phyloP scores from a whole-genome alignment of 2,113 vertebrate genomes.

The Irena cyanogastra region DNA sequence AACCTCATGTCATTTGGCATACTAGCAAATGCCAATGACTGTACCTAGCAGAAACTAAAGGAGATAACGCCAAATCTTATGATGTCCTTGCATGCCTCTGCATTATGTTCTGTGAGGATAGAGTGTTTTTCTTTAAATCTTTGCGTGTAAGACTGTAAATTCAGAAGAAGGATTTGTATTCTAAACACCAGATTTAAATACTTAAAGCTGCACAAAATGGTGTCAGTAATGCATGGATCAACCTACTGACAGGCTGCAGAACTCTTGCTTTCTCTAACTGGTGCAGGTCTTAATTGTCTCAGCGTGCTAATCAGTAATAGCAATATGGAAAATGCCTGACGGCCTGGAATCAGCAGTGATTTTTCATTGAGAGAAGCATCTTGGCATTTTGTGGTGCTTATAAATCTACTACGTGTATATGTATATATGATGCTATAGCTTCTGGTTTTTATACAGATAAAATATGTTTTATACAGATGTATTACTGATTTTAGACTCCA shows the following conservation, averaged over 20 bases:
- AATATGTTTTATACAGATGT: not conserved
- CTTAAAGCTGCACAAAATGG: not conserved
- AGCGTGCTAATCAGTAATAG: not conserved
- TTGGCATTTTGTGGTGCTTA: not conserved
- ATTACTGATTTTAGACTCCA: not conserved
- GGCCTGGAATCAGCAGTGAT: not conserved
- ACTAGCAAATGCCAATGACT: not conserved
- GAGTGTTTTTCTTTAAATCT: not conserved
- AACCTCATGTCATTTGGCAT: not conserved
- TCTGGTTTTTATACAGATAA: not conserved
- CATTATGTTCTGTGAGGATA: not conserved
- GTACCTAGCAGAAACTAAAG: not conserved
- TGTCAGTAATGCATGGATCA: not conserved
- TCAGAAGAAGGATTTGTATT: slow-evolving; percentile 22
- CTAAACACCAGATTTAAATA: slow-evolving; percentile 18
- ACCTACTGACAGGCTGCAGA: not conserved
- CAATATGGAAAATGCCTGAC: not conserved
- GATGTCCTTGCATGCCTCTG: not conserved
- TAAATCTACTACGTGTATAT: not conserved
- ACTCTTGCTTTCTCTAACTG: not conserved
- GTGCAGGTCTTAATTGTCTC: not conserved
- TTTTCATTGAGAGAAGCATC: not conserved
- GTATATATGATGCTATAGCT: not conserved
- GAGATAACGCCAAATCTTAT: slow-evolving; percentile 5
- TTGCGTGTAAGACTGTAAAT: not conserved